phyloP scores from a whole-genome alignment of 2,888 invertebrate genomes.

The Xestia sexstrigata region DNA sequence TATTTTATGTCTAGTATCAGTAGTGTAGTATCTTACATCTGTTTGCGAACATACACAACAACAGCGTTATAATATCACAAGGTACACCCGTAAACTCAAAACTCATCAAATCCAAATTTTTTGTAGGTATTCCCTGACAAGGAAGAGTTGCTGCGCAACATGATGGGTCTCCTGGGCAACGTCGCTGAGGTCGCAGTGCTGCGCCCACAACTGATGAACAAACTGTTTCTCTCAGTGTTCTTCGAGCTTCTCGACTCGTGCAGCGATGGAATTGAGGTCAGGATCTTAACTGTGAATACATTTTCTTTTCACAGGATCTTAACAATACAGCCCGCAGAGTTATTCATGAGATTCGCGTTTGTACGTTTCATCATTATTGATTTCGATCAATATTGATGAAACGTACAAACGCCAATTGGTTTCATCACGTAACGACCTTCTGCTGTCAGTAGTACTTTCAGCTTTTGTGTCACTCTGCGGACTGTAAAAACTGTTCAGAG shows the following conservation, averaged over 20 bases:
- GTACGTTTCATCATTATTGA: no score
- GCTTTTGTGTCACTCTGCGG: not conserved
- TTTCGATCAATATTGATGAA: no score
- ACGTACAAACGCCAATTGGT: no score
- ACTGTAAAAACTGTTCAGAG: not conserved
- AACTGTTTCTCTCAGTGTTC: constrained; percentile 96
- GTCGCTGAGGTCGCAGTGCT: constrained; percentile 98
- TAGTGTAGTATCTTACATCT: not conserved
- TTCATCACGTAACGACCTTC: not conserved
- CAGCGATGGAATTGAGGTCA: constrained; percentile 98
- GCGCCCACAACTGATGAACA: constrained; percentile 95
- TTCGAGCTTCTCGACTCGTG: constrained; percentile 95
- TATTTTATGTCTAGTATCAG: no score
- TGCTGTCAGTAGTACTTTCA: not conserved
- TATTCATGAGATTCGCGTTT: not conserved
- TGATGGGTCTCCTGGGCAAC: constrained; percentile 99
- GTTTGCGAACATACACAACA: not conserved
- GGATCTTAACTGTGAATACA: constrained; percentile 1
- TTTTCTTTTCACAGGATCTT: not conserved
- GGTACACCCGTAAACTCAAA: constrained; percentile 1
- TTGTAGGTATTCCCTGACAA: constrained; percentile 95
- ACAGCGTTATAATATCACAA: not conserved
- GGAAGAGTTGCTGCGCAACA: constrained; percentile 97
- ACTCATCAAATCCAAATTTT: not conserved
- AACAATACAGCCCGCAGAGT: not conserved